Conservation (phyloP, 1,140 invertebrate species). For the Telenomus remus region DNA sequence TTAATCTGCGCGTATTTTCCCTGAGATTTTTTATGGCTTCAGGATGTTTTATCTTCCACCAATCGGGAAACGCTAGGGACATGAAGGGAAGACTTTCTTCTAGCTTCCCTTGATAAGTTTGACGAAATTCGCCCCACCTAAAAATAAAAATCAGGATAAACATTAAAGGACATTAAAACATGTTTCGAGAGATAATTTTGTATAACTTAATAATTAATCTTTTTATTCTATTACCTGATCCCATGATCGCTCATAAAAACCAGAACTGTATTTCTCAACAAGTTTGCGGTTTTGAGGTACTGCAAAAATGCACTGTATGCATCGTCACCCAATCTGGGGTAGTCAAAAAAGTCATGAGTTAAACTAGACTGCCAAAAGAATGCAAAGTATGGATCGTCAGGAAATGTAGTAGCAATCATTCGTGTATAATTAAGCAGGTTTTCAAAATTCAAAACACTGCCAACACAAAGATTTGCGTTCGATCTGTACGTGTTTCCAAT, state of each 20-base stretch:
- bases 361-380: constrained; percentile 76
- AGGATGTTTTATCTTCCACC: constrained; percentile 77
- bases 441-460: constrained; percentile 72
- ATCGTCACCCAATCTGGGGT: constrained; percentile 71
- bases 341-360: constrained; percentile 76
- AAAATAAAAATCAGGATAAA: background rate
- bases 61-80: constrained; percentile 78
- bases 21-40: constrained; percentile 74
- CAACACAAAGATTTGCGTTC: constrained; percentile 77
- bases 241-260: constrained; percentile 85
- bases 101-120: constrained; percentile 79
- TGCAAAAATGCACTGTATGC: constrained; percentile 65
- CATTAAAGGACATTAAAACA: background rate
- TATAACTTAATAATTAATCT: no score
- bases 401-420: constrained; percentile 76
- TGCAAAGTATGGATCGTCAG: constrained; percentile 71
- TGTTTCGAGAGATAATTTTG: no score
- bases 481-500: constrained; percentile 73
- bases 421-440: constrained; percentile 70
- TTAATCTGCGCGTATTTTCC: constrained; percentile 76
- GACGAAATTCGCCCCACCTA: constrained; percentile 79
- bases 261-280: constrained; percentile 76
- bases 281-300: constrained; percentile 52
- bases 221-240: constrained; percentile 72
- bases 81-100: constrained; percentile 84